Evolutionary conservation across 2,888 invertebrate species (phyloP).

Genomic region (Dicyrtoma fusca): DNA sequence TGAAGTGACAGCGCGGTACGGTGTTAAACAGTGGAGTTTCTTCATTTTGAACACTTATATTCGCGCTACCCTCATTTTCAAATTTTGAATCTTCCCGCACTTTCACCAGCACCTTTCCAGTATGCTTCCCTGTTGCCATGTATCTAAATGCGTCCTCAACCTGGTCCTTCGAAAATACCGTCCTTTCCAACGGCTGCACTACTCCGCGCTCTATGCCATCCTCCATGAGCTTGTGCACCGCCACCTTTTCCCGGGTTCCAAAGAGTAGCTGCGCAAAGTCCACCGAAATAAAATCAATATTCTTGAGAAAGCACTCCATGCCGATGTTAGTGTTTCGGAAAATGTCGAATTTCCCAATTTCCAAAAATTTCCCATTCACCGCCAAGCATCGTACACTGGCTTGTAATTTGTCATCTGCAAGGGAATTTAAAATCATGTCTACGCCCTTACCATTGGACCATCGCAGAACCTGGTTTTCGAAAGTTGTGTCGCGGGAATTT

Average conservation of each 20-base stretch:
- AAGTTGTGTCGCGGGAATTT: constrained; percentile 21
- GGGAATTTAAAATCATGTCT: too few species aligned
- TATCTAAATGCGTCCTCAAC: constrained; percentile 74
- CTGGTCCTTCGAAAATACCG: constrained; percentile 69
- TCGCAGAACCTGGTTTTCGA: constrained; percentile 59
- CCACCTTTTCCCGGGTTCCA: constrained; percentile 67
- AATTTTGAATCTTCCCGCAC: constrained; percentile 58
- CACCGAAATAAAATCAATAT: constrained; percentile 97
- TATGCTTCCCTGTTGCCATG: constrained; percentile 76
- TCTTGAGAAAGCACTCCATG: constrained; percentile 92
- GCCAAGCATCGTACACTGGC: too few species aligned
- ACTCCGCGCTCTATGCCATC: constrained; percentile 69
- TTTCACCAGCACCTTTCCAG: constrained; percentile 73
- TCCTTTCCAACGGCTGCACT: constrained; percentile 70
- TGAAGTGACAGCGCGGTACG: constrained; percentile 64
- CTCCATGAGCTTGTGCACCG: constrained; percentile 42
- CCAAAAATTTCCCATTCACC: constrained; percentile 9
- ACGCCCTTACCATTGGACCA: too few species aligned
- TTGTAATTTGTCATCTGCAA: constrained; percentile 50
- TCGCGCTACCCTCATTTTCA: background rate
- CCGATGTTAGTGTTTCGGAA: constrained; percentile 78
- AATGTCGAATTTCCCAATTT: constrained; percentile 79
- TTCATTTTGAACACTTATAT: too few species aligned
- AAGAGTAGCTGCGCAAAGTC: constrained; percentile 79
- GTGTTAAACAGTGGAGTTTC: constrained; percentile 60